These are phyloP conservation scores for Merluccius polli DNA, from an alignment of 2,797 vertebrate genomes.

Conservation along the genomic window DNA sequence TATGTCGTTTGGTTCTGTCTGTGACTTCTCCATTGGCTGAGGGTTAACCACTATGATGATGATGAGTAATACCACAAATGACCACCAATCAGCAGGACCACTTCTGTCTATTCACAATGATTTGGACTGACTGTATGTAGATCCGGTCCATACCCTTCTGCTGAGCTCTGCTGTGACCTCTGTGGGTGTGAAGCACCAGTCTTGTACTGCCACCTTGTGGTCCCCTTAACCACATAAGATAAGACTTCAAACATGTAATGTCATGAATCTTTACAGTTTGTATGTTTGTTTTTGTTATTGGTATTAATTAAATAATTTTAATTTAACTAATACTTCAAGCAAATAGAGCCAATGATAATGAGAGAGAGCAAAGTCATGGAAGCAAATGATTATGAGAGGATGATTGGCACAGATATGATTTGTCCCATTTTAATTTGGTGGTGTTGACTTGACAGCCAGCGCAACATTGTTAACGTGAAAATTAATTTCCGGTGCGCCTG, in stretches of 20 bases:
- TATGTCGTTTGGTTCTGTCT: not conserved
- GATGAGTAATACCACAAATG: not conserved
- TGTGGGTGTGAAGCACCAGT: constrained; percentile 8
- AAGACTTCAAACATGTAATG: not conserved
- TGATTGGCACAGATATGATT: not conserved
- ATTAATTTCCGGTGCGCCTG: too few species aligned
- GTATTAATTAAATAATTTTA: not conserved
- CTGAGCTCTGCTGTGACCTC: not conserved
- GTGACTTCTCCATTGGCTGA: not conserved
- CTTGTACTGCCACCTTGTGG: constrained; percentile 53
- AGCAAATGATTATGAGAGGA: not conserved
- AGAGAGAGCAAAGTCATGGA: too few species aligned
- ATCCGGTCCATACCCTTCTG: not conserved
- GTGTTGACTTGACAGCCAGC: not conserved
- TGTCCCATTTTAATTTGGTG: not conserved
- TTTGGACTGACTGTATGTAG: not conserved
- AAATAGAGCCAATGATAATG: too few species aligned
- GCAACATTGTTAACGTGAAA: not conserved
- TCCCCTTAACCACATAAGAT: not conserved
- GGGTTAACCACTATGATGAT: not conserved
- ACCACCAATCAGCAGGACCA: not conserved
- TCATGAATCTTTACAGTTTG: not conserved
- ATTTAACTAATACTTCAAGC: too few species aligned
- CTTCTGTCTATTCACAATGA: not conserved
- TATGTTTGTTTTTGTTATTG: not conserved